These are phyloP conservation scores for Psammodynastes pulverulentus DNA, from an alignment of 2,113 vertebrate species.

Conservation along the genomic window DNA sequence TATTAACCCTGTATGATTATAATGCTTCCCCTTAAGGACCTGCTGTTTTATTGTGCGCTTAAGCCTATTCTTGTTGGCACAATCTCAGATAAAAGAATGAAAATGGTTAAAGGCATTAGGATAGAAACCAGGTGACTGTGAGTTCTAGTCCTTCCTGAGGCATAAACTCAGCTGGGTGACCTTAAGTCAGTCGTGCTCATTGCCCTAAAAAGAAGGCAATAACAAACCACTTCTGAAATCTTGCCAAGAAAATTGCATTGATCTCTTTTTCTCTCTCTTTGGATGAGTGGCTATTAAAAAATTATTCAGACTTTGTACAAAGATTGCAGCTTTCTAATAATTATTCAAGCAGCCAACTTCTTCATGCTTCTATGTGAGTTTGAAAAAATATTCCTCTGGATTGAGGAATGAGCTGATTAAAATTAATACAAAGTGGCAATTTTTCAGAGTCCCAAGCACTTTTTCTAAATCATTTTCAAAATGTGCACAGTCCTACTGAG, in stretches of 20 bases:
- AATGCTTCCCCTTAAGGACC: neutral
- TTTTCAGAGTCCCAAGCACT: neutral
- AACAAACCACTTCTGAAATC: neutral
- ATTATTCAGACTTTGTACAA: neutral
- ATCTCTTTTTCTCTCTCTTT: neutral
- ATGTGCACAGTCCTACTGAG: neutral
- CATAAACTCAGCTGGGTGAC: neutral
- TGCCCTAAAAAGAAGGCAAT: neutral
- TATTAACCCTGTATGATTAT: neutral
- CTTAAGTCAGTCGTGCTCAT: neutral
- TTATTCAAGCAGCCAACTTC: neutral
- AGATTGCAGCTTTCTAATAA: neutral
- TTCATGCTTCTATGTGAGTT: neutral
- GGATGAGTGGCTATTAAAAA: neutral
- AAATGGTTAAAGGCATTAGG: neutral
- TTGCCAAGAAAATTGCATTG: neutral
- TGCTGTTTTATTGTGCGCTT: constrained; percentile 11
- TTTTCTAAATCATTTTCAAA: neutral
- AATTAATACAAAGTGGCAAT: neutral
- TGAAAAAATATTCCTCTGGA: neutral
- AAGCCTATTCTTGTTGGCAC: neutral
- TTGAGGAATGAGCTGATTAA: neutral
- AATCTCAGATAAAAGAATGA: neutral
- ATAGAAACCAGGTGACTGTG: neutral
- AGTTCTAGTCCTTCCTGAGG: neutral